Base-by-base conservation (phyloP, 2,797 vertebrate genomes). In the Lates japonicus region DNA sequence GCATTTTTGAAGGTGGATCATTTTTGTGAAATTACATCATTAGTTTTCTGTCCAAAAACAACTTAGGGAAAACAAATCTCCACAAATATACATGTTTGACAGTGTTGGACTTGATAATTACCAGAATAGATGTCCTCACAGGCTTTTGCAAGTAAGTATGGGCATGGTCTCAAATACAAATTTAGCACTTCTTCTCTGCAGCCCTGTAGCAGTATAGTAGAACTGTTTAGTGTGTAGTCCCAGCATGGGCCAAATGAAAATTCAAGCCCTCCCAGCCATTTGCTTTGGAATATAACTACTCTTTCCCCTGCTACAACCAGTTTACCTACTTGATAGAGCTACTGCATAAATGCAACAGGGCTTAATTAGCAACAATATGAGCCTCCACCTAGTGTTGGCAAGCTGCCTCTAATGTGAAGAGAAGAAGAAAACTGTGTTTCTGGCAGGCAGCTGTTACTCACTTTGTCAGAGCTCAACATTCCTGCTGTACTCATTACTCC, bases 321-420 rank as follows among this genome's bases (percentile, higher is more conserved):
- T 69, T 81, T 71, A 77, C 35, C 33, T 59, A 60, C 31, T 37
- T 54, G 67, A 63, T 55, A 19, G 64, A 75, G 69, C 65, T 70
- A 16, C 19, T 79, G 48, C 65, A 78, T 71, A 51, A 85, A 80
- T 78, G 71, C 70, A 85, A 76, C 51, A 79, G 44, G 70, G 39
- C 62, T 71, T 80, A 74, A 88, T 90, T 64, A 86, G 52, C 48
- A 78, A 44, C 73, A 67, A 69, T 58, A 76, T 33, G 58, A 74
- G 71, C 69, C 65, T 75, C 42, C 35, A 74, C 46, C 67, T 74
- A 48, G 70, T 80, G 81, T 60, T 83, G 86, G 83, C 80, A 66
- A 72, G 69, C 74, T 63, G 74, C 70, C 68, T 72, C 42, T 65
- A 46, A 74, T 54, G 29, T 39, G 52, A 44, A 11, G 70, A 46